Evolutionary conservation across 2,888 invertebrate species (phyloP).

Genomic region (Synanthedon myopaeformis): DNA sequence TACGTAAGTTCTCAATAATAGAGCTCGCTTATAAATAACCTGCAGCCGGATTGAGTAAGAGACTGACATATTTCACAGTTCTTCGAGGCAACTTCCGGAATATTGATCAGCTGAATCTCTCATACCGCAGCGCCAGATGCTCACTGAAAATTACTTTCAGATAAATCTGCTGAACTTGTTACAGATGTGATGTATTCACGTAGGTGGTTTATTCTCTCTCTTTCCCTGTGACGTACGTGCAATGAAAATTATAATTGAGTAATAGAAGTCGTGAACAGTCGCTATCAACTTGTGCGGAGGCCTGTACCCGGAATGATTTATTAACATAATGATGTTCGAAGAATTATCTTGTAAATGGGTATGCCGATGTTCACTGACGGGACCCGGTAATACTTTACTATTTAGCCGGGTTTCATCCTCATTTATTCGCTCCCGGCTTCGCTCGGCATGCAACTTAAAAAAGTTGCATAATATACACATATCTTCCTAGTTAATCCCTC

Average conservation of each 20-base stretch:
- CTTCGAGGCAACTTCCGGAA: slow-evolving; percentile 56
- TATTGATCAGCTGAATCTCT: slow-evolving; percentile 66
- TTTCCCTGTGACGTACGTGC: slow-evolving; percentile 21
- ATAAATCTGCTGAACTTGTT: slow-evolving; percentile 56
- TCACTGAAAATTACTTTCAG: slow-evolving; percentile 65
- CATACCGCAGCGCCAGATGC: slow-evolving; percentile 65
- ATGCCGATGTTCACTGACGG: neutral
- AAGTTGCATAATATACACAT: no score
- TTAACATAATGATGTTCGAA: neutral
- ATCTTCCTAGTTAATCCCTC: no score
- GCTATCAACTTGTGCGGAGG: slow-evolving; percentile 4
- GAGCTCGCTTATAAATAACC: slow-evolving; percentile 36
- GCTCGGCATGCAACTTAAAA: no score
- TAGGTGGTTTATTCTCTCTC: slow-evolving; percentile 9
- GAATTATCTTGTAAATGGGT: neutral
- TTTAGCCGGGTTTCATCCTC: no score
- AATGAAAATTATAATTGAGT: slow-evolving; percentile 32
- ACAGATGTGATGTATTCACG: slow-evolving; percentile 23
- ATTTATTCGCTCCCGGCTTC: no score
- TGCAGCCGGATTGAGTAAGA: slow-evolving; percentile 50
- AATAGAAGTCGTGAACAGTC: slow-evolving; percentile 11
- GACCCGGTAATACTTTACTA: no score
- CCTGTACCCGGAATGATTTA: neutral
- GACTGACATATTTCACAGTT: slow-evolving; percentile 64
- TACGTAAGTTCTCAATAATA: slow-evolving; percentile 11